Conservation (phyloP, 2,113 vertebrate species). For the Anoplopoma fimbria region DNA sequence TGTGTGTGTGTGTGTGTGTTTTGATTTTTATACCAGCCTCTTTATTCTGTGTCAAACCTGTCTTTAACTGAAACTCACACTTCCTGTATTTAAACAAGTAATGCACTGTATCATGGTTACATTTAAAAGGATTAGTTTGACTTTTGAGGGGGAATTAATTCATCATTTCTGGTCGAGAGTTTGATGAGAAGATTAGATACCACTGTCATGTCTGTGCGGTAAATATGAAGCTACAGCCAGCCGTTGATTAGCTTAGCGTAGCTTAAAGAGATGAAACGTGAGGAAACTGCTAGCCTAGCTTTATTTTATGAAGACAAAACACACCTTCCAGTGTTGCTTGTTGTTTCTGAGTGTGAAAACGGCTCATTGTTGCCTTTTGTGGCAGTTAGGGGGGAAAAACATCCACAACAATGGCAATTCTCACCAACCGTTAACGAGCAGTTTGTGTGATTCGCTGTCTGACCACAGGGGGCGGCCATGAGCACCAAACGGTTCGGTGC, state of each 20-base stretch:
- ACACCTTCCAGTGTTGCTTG: too few relatives aligned
- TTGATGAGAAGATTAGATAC: not conserved
- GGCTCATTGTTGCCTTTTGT: too few relatives aligned
- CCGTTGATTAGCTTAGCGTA: not conserved
- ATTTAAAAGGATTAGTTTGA: not conserved
- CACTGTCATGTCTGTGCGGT: not conserved
- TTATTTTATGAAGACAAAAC: not conserved
- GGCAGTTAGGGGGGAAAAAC: too few relatives aligned
- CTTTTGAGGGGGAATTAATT: not conserved
- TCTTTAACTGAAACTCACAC: constrained; percentile 22
- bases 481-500: too few relatives aligned
- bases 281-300: not conserved
- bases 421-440: not conserved
- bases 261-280: too few relatives aligned
- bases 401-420: too few relatives aligned
- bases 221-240: not conserved
- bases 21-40: constrained; percentile 17
- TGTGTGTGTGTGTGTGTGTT: constrained; percentile 32
- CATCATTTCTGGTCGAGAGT: not conserved
- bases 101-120: constrained; percentile 17
- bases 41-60: constrained; percentile 41
- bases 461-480: not conserved
- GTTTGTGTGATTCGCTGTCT: not conserved
- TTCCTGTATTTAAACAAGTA: not conserved
- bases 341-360: too few relatives aligned